phyloP scores from a whole-genome alignment of 2,888 invertebrate species.

The Trissonchulus latispiculum region DNA sequence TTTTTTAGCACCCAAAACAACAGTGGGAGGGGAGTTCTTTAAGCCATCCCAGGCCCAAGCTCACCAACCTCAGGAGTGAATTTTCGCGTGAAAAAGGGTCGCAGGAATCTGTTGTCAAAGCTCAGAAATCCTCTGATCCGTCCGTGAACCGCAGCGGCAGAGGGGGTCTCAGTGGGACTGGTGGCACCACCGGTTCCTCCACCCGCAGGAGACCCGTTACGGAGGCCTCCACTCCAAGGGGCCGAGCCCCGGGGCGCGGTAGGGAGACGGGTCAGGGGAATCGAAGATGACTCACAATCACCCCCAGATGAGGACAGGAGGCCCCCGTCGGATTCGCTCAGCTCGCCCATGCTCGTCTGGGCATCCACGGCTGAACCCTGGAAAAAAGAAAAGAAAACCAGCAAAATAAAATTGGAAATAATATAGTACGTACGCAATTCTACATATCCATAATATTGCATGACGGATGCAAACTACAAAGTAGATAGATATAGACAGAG shows the following conservation, averaged over 20 bases:
- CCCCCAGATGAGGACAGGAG: constrained; percentile 1
- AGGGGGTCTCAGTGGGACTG: neutral
- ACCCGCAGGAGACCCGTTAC: neutral
- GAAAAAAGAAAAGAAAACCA: constrained; percentile 21
- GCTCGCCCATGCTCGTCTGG: neutral
- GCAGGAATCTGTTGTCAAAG: constrained; percentile 81
- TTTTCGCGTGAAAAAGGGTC: constrained; percentile 86
- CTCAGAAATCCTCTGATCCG: constrained; percentile 75
- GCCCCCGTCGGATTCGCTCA: constrained; percentile 7
- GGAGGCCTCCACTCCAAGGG: too few relatives aligned
- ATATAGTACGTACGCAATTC: too few relatives aligned
- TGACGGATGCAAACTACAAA: too few relatives aligned
- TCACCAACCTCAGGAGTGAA: constrained; percentile 74
- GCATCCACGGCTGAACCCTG: constrained; percentile 81
- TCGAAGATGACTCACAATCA: neutral
- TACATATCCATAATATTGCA: too few relatives aligned
- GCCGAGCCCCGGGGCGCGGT: too few relatives aligned
- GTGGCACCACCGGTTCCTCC: neutral
- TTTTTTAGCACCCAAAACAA: too few relatives aligned
- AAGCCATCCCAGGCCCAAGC: constrained; percentile 65
- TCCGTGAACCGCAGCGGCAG: constrained; percentile 62
- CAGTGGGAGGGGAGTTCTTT: constrained; percentile 88
- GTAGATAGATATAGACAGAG: too few relatives aligned
- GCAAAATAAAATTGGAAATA: constrained; percentile 14
- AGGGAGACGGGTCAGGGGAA: neutral